phyloP scores from a whole-genome alignment of 1,140 invertebrate species.

The Bombus confusus region DNA sequence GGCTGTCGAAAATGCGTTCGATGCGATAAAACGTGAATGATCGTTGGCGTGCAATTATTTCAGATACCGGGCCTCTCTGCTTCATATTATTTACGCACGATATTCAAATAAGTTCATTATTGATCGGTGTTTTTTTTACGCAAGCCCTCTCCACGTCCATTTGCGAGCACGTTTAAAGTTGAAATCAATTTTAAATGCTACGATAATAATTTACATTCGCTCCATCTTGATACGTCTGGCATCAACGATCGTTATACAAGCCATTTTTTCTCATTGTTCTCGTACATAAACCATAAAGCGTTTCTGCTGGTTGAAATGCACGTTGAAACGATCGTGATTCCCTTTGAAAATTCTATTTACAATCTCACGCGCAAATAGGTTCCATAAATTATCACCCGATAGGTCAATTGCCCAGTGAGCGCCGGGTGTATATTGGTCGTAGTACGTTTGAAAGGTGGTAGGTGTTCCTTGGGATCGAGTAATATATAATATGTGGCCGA shows the following conservation, averaged over 20 bases:
- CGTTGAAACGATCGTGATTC: background rate
- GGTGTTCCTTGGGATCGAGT: conserved; percentile 52
- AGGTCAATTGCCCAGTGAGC: background rate
- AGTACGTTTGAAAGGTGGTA: background rate
- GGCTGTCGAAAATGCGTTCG: too few relatives aligned
- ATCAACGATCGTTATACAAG: background rate
- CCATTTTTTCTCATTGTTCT: background rate
- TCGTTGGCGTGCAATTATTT: background rate
- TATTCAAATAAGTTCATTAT: conserved; percentile 28
- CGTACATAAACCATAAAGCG: too few relatives aligned
- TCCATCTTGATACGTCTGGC: background rate
- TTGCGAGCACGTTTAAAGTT: background rate
- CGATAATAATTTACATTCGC: conserved; percentile 16
- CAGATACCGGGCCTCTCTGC: background rate
- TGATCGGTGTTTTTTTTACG: conserved; percentile 17
- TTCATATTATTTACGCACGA: conserved; percentile 20
- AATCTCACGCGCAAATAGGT: background rate
- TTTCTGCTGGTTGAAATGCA: background rate
- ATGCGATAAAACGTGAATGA: background rate
- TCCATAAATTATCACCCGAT: conserved; percentile 3
- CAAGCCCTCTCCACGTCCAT: background rate
- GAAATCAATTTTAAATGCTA: conserved; percentile 20
- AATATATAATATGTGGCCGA: conserved; percentile 72
- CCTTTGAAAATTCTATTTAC: conserved; percentile 1
- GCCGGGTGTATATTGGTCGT: background rate